These are phyloP conservation scores for Drosophila colorata DNA, from an alignment of 2,888 invertebrate species.

Conservation along the genomic window DNA sequence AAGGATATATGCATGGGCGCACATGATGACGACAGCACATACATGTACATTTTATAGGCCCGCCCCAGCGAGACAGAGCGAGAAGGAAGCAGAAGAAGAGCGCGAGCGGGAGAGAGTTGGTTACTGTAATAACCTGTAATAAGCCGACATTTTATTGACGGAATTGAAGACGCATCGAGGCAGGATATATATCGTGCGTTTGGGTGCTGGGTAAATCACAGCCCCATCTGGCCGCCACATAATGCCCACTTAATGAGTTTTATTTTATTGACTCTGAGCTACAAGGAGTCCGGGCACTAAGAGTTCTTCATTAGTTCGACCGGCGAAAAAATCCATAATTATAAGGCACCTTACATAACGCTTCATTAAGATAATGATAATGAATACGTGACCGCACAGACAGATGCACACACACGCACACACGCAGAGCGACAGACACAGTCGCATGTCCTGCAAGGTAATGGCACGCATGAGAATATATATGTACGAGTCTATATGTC, in stretches of 20 bases:
- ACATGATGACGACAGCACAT: slow-evolving; percentile 24
- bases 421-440: slow-evolving; percentile 2
- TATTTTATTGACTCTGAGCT: slow-evolving; percentile 68
- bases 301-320: slow-evolving; percentile 63
- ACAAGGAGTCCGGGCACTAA: slow-evolving; percentile 14
- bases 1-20: slow-evolving; percentile 24
- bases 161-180: slow-evolving; percentile 40
- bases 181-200: not conserved
- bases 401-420: slow-evolving; percentile 22
- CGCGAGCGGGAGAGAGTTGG: not conserved
- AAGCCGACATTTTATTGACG: slow-evolving; percentile 37
- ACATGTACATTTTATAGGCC: slow-evolving; percentile 33
- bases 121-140: slow-evolving; percentile 11
- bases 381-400: slow-evolving; percentile 77
- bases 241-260: slow-evolving; percentile 56
- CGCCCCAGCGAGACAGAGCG: not conserved
- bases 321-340: slow-evolving; percentile 74
- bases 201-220: slow-evolving; percentile 19
- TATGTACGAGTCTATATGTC: slow-evolving; percentile 17
- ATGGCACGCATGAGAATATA: slow-evolving; percentile 76
- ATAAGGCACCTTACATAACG: slow-evolving; percentile 82
- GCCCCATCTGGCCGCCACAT: slow-evolving; percentile 18
- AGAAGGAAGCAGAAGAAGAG: not conserved
- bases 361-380: slow-evolving; percentile 83
- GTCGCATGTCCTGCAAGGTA: slow-evolving; percentile 61